A percentile compares a stretch with the other conserved stretches of the same genome.
These are phyloP conservation scores for Psittacula echo DNA, from an alignment of 2,797 vertebrate species.

Conservation along the genomic window DNA sequence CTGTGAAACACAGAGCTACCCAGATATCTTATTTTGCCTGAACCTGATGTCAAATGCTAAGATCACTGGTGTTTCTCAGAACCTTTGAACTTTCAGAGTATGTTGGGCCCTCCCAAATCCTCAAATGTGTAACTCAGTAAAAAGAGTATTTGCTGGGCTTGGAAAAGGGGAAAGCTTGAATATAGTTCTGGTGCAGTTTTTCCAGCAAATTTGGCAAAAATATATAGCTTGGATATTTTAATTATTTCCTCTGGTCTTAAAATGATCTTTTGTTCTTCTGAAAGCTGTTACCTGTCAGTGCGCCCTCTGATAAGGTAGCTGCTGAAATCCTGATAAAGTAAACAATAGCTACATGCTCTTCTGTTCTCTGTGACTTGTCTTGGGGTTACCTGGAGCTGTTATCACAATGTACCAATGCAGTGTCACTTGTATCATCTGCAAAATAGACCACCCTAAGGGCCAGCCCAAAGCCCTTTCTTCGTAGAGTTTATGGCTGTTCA, in stretches of 20 bases:
- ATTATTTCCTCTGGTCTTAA: neutral
- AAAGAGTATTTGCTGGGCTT: neutral
- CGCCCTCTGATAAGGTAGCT: neutral
- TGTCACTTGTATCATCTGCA: neutral
- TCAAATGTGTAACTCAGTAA: neutral
- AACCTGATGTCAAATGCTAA: neutral
- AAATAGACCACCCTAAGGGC: neutral
- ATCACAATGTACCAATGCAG: fast-evolving
- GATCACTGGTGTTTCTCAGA: neutral
- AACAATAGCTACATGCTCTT: neutral
- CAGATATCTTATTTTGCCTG: neutral
- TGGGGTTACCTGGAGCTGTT: neutral
- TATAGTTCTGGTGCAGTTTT: neutral
- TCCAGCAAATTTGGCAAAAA: neutral
- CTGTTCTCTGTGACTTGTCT: neutral
- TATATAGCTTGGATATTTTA: neutral
- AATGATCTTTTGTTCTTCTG: neutral
- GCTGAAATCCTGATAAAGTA: neutral
- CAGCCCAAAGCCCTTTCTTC: neutral
- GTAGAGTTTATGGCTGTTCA: neutral
- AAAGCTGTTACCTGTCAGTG: neutral
- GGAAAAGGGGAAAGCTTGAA: neutral
- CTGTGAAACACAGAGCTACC: neutral
- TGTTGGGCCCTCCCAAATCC: neutral
- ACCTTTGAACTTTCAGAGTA: neutral